Evolutionary conservation across 2,113 vertebrate species (phyloP).

Genomic region (Ciconia stormi): DNA sequence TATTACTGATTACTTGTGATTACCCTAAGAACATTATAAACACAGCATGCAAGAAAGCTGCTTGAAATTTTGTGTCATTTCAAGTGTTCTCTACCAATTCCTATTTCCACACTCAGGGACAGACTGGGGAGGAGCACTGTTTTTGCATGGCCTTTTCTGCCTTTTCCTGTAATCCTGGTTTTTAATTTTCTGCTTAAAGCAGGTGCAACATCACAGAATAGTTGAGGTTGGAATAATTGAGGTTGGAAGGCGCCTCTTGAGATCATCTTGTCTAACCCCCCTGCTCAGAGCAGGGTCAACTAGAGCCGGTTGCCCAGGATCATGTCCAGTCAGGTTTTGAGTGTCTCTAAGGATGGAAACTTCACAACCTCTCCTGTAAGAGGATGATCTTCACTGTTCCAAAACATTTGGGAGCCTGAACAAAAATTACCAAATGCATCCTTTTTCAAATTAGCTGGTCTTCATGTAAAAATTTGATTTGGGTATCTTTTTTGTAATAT

Average conservation of each 20-base stretch:
- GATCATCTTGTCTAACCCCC: neutral
- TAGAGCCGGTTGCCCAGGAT: fast-evolving
- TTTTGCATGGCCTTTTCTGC: neutral
- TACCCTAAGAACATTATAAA: neutral
- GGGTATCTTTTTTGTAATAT: neutral
- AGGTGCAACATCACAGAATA: neutral
- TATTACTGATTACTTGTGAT: neutral
- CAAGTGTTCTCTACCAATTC: neutral
- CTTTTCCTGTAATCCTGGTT: neutral
- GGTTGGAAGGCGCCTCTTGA: neutral
- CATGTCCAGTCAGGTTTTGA: neutral
- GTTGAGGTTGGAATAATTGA: neutral
- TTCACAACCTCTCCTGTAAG: neutral
- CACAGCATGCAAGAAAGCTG: neutral
- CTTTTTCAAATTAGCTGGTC: neutral
- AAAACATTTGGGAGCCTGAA: neutral
- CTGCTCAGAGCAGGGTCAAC: neutral
- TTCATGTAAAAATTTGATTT: neutral
- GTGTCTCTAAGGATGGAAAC: neutral
- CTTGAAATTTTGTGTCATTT: neutral
- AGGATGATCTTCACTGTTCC: neutral
- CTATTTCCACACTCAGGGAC: neutral
- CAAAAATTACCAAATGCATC: neutral
- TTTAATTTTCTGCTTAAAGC: slow-evolving; percentile 17
- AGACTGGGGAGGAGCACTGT: neutral